phyloP scores from a whole-genome alignment of 2,113 vertebrate genomes.

The Antidorcas marsupialis region DNA sequence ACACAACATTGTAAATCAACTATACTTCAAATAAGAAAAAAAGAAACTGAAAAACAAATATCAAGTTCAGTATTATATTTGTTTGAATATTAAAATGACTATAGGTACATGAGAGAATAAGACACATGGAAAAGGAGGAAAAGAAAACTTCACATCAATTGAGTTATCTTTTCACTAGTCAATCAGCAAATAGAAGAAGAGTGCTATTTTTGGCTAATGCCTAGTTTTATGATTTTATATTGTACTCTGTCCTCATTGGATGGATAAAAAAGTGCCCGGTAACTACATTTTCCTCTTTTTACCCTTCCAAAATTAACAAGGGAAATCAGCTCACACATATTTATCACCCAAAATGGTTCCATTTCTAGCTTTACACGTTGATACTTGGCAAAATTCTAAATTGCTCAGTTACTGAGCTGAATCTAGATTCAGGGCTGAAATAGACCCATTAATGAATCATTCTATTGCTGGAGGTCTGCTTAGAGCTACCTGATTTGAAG shows the following conservation, averaged over 20 bases:
- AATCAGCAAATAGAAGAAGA: background rate
- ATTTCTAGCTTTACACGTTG: background rate
- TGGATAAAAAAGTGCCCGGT: background rate
- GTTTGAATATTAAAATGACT: background rate
- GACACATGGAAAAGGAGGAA: background rate
- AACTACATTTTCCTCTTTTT: background rate
- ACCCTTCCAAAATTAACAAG: background rate
- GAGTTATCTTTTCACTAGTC: background rate
- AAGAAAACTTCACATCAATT: constrained; percentile 14
- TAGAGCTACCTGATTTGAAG: constrained; percentile 20
- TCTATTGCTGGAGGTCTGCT: background rate
- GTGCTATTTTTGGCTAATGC: background rate
- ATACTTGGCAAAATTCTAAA: constrained; percentile 18
- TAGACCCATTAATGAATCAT: constrained; percentile 27
- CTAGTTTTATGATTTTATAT: background rate
- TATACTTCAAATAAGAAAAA: background rate
- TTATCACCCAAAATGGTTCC: background rate
- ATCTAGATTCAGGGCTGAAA: background rate
- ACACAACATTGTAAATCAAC: background rate
- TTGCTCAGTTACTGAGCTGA: background rate
- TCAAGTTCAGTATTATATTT: background rate
- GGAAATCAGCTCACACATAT: constrained; percentile 5
- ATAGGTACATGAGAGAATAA: background rate
- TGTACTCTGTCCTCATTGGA: background rate
- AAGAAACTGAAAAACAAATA: background rate